Base-by-base conservation (phyloP, 2,797 vertebrate genomes). In the Enteromius unitaeniatus region DNA sequence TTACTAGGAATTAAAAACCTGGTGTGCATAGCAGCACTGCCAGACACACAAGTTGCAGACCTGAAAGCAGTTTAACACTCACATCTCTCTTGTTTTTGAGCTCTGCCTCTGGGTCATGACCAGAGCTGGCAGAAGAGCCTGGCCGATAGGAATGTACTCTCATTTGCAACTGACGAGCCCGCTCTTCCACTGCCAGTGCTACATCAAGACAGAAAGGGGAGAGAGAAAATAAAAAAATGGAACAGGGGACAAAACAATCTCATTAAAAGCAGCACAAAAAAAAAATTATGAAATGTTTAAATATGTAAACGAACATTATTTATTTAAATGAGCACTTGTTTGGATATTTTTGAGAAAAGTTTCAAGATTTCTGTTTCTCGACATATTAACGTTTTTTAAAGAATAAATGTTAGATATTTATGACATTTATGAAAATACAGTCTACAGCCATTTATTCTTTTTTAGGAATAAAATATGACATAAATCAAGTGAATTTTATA, bases 131-230 rank as follows among this genome's bases (percentile, higher is more conserved):
- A 91, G 95, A 90, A 79, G 97, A 96, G 37, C 77, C 83, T 93
- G 97, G 96, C 92, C 97, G 96, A 95, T 95, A 97, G 91, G 96
- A 93, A 89, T 97, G 96, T 91, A 97, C 92, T 95, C 97, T 97
- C 94, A 97, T 95, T 93, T 95, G 96, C 95, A 97, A 92, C 94
- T 97, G 96, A 95, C 96, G 96, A 4, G 97, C 95, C 89, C 96
- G 95, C 85, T 98, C 97, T 89, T 99, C 97, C 89, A 96, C 96
- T 88, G 96, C 96, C 88, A 98, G 96, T 91, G 95, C 98, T 96
- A 80, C 23, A 72, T 10, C 70, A 4, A 74, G 3, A 67, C 0
- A 53, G 4, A 53, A 19, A 65, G 64, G 47, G 7, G 9, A 2
- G 15, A 69, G 26, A 51, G 6, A 40, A 1, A 23, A 40, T 2